A percentile compares a stretch with the other conserved stretches of the same genome.
These are phyloP conservation scores for Oreochromis niloticus DNA, from an alignment of 2,113 vertebrate genomes.

Conservation along the genomic window DNA sequence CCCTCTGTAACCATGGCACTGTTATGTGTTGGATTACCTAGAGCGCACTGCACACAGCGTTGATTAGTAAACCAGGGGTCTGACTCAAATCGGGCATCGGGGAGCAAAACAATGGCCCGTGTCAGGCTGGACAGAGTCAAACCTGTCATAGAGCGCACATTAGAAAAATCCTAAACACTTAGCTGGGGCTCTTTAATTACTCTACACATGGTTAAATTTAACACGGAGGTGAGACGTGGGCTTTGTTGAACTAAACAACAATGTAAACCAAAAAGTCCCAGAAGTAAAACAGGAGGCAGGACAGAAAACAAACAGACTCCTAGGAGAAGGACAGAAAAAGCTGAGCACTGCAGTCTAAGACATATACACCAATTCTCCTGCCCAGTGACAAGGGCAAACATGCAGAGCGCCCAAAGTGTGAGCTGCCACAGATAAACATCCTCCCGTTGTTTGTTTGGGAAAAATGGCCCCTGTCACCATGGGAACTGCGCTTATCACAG, in stretches of 20 bases:
- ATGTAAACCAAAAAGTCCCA: background rate
- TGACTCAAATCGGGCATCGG: conserved; percentile 2
- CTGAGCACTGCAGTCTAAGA: background rate
- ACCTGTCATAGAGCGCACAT: background rate
- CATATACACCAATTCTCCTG: conserved; percentile 23
- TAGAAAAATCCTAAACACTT: background rate
- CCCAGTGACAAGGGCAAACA: conserved; percentile 81
- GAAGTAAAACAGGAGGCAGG: background rate
- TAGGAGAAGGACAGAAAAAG: conserved; percentile 3
- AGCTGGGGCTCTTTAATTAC: background rate
- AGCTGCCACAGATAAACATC: conserved; percentile 83
- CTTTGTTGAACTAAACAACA: background rate
- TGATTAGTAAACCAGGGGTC: conserved; percentile 43
- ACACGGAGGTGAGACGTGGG: background rate
- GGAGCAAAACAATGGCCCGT: conserved; percentile 4
- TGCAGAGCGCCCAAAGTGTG: conserved; percentile 65
- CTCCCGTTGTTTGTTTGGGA: conserved; percentile 82
- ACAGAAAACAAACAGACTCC: background rate
- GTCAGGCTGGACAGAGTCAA: background rate
- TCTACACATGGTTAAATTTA: background rate
- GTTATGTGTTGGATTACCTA: conserved; percentile 64
- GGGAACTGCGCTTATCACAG: conserved; percentile 83
- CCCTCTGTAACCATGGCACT: conserved; percentile 55
- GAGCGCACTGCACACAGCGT: conserved; percentile 27
- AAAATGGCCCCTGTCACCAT: conserved; percentile 78